These are phyloP conservation scores for Latrodectus elegans DNA, from an alignment of 2,888 invertebrate genomes.

Conservation along the genomic window DNA sequence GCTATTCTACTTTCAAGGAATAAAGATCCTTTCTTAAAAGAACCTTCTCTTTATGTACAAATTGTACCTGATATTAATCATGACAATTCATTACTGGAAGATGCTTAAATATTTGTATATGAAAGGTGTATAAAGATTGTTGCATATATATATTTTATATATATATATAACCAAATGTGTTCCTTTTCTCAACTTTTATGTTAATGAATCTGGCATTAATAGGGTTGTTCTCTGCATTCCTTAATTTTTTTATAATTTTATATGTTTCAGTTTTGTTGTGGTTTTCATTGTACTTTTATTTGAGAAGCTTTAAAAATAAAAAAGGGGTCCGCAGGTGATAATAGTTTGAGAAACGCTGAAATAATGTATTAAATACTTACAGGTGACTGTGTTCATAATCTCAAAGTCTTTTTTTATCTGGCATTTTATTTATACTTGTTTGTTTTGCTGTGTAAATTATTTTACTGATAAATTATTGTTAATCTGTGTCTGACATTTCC, in stretches of 20 bases:
- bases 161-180: background rate
- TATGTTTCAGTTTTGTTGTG: background rate
- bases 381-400: conserved; percentile 64
- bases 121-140: background rate
- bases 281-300: background rate
- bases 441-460: conserved; percentile 43
- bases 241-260: background rate
- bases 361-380: conserved; percentile 43
- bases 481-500: conserved; percentile 44
- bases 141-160: background rate
- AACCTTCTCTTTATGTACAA: background rate
- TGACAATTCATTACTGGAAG: conserved; percentile 2
- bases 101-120: background rate
- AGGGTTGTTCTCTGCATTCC: background rate
- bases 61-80: conserved; percentile 3
- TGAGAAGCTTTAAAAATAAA: background rate
- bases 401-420: conserved; percentile 57
- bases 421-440: conserved; percentile 46
- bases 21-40: too few species aligned
- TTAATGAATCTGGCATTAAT: conserved; percentile 2
- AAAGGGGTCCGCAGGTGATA: conserved; percentile 4
- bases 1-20: too few species aligned
- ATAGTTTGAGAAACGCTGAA: conserved; percentile 1
- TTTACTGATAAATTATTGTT: conserved; percentile 34
- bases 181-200: background rate